Evolutionary conservation across 2,797 vertebrate genomes (phyloP).

Genomic region (Chloroceryle inda): DNA sequence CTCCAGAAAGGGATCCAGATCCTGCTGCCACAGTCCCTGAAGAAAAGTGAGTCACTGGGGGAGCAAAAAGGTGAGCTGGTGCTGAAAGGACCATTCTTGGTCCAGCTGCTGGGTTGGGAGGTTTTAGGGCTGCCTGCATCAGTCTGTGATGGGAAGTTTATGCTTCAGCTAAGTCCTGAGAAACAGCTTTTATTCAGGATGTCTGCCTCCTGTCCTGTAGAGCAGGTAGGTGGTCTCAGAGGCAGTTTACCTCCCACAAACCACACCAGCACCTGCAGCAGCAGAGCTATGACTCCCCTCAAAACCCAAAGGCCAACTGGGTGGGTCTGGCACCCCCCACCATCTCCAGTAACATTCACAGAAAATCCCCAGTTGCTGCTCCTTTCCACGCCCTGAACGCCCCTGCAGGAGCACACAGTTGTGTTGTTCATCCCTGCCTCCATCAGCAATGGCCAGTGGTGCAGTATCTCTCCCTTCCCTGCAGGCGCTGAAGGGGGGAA

Average conservation of each 20-base stretch:
- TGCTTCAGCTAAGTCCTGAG: neutral
- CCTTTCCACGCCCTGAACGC: neutral
- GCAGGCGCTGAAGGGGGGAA: neutral
- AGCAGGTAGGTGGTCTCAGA: neutral
- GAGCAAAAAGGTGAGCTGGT: conserved; percentile 47
- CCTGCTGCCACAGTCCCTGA: conserved; percentile 27
- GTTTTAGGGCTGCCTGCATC: neutral
- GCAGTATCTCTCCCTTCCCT: neutral
- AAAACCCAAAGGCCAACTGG: neutral
- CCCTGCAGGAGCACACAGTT: no score
- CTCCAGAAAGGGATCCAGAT: conserved; percentile 66
- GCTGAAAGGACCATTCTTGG: accelerated
- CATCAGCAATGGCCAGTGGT: neutral
- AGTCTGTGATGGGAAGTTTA: neutral
- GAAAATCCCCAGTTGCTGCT: neutral
- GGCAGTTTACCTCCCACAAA: neutral
- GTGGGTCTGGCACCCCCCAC: neutral
- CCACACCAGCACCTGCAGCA: neutral
- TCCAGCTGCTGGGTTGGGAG: accelerated
- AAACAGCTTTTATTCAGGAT: neutral
- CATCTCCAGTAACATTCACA: neutral
- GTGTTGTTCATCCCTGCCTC: neutral
- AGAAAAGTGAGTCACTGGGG: neutral
- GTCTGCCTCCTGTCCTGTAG: neutral
- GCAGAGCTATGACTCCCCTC: neutral